Base-by-base conservation (phyloP, 1,140 invertebrate genomes). In the Chironomus tepperi region DNA sequence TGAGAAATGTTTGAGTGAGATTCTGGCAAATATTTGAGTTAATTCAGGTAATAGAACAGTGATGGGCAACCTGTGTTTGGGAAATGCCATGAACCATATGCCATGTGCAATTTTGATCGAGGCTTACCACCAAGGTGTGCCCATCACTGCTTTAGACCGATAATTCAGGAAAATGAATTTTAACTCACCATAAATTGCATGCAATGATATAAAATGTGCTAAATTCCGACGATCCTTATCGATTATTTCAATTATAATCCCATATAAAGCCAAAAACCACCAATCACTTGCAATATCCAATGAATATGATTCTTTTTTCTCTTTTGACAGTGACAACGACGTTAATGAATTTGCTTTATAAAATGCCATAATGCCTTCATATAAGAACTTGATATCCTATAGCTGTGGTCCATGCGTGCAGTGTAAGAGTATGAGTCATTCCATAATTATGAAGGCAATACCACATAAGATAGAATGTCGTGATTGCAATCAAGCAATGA, bases 311-410 rank as follows among this genome's bases (percentile, higher is more conserved):
- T 72, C 42, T 74, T 67, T 3, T 64, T 34, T 19, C n/a, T 34
- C 5, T 10, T 21, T 19, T 42, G 42, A 24, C 1, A 42, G 12
- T 16, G 24, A n/a, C n/a, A n/a, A n/a, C n/a, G n/a, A 43, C 10
- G 74, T 57, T n/a, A 64, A 42, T n/a, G 42, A 34, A 43, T 74
- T 74, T 74, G 19, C 74, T 5, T 18, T 19, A 72, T 74, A 74
- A 43, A 70, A 72, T 43, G 65, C 34, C 12, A 74, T 21, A 18
- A 74, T 72, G 24, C 57, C 21, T 74, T 74, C 64, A 7, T 65
- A 74, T 70, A 15, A 74, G 24, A 15, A 74, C n/a, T 43, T 74
- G 64, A 72, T 74, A 74, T 64, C 74, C 74, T 67, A 74, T n/a
- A 24, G 65, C 16, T 16, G 57, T 67, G 6, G 72, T 24, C 74